phyloP scores from a whole-genome alignment of 2,888 invertebrate species.

The Zootermopsis nevadensis region DNA sequence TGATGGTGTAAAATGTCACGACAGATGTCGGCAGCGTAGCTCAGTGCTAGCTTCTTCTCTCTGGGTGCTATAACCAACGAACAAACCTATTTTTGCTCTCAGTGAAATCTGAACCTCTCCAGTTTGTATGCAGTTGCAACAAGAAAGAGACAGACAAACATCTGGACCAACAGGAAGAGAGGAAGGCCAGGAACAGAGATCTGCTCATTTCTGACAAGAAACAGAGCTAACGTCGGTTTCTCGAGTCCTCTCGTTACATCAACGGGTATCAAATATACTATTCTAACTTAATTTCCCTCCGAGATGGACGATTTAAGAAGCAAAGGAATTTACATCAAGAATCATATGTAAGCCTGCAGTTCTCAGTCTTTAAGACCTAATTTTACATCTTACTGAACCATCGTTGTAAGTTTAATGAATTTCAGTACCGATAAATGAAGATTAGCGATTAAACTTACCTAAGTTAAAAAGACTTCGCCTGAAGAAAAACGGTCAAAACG shows the following conservation, averaged over 20 bases:
- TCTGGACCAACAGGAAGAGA: constrained; percentile 42
- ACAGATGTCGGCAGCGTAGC: constrained; percentile 32
- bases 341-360: no score
- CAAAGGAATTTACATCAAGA: no score
- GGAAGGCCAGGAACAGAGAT: background rate
- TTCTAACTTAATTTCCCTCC: no score
- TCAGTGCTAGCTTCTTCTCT: background rate
- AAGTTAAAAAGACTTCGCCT: no score
- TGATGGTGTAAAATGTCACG: constrained; percentile 28
- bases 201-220: constrained; percentile 3
- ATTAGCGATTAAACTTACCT: no score
- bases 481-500: no score
- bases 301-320: no score
- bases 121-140: constrained; percentile 46
- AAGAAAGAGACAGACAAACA: constrained; percentile 4
- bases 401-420: no score
- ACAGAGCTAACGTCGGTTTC: background rate
- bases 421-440: no score
- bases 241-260: background rate
- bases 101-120: constrained; percentile 33
- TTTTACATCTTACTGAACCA: no score
- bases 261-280: background rate
- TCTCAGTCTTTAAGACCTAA: no score
- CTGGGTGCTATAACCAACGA: background rate
- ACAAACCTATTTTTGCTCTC: constrained; percentile 43